A percentile compares a stretch with the other conserved stretches of the same genome.
Conservation (phyloP, 2,888 invertebrate species). For the Bombyx huttoni region DNA sequence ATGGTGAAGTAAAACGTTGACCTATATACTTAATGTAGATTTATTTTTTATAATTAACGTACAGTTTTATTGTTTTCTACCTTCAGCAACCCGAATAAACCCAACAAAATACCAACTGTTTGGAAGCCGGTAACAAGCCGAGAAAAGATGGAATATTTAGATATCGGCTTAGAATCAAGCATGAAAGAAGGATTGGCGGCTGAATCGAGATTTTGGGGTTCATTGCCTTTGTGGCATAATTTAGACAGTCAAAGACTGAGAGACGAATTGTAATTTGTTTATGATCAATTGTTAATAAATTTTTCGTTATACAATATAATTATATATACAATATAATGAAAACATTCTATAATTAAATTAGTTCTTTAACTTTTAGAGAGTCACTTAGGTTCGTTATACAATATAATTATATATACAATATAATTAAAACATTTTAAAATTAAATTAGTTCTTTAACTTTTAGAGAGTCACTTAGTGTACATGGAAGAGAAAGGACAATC, state of each 20-base stretch:
- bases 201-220: constrained; percentile 76
- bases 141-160: constrained; percentile 69
- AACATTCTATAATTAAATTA: not conserved
- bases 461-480: not conserved
- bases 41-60: too few species aligned
- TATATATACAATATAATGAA: not conserved
- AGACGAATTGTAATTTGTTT: constrained; percentile 54
- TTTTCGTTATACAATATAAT: not conserved
- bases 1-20: too few species aligned
- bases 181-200: constrained; percentile 72
- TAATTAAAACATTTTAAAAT: not conserved
- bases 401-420: not conserved
- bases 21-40: too few species aligned
- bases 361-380: not conserved
- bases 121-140: constrained; percentile 74
- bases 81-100: constrained; percentile 76
- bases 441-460: not conserved
- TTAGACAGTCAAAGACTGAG: constrained; percentile 21
- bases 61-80: too few species aligned
- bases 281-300: not conserved
- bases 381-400: not conserved
- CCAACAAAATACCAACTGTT: constrained; percentile 55
- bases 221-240: constrained; percentile 61
- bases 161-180: constrained; percentile 46
- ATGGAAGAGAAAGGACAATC: constrained; percentile 5